Base-by-base conservation (phyloP, 1,140 invertebrate species). In the Wasmannia auropunctata region DNA sequence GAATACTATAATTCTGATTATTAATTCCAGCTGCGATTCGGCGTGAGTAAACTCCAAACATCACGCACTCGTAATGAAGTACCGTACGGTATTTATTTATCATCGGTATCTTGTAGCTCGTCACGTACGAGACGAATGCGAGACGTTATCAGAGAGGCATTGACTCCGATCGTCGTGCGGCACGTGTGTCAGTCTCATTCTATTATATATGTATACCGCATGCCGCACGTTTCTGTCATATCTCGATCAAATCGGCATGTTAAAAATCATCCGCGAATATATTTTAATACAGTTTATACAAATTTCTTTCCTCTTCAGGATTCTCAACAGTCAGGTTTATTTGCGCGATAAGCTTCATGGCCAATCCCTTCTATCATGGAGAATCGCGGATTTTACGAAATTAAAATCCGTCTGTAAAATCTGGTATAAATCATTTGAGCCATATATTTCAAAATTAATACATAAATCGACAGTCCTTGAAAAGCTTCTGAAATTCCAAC, bases 111-210 rank as follows among this genome's bases (percentile, higher is more conserved):
- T 40, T 40, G 14, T 67, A 54, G 14, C 49, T 25, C 46, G 19
- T 80, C 62, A 54, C 77, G 40, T 58, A 69, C 77, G 54, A 76
- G 74, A 60, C 54, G 28, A 80, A 37, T 69, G 28, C 19, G 63
- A 77, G 28, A 40, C 77, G 46, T 54, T 70, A 81, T 81, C 65
- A 25, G 16, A 70, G 43, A n/a, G n/a, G 14, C 77, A 34, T 81
- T 81, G 62, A 81, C 77, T 81, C 43, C n/a, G 43, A 69, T 69
- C 63, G 10, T 69, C 11, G 5, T 37, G n/a, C 77, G 43, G 60
- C 49, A 69, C 34, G 63, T 58, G 77, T n/a, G n/a, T n/a, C n/a
- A n/a, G n/a, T n/a, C n/a, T n/a, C n/a, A n/a, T n/a, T n/a, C n/a
- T n/a, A n/a, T n/a, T n/a, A n/a, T n/a, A n/a, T n/a, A n/a, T n/a